Percentiles rank a stretch among this genome's conserved stretches.
These are phyloP conservation scores for Stegostoma tigrinum DNA, from an alignment of 2,113 vertebrate genomes.

Conservation along the genomic window DNA sequence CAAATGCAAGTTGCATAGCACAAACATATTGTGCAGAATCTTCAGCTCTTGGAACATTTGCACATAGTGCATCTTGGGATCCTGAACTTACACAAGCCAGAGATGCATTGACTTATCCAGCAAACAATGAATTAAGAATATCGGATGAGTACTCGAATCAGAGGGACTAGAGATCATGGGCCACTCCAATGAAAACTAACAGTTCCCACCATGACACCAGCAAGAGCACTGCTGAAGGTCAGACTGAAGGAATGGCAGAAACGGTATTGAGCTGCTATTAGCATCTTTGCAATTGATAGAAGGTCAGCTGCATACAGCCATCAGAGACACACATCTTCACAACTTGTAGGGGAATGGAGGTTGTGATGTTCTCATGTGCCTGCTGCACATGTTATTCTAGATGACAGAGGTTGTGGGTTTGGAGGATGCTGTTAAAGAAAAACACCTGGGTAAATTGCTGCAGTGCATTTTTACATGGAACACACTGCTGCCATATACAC, in stretches of 20 bases:
- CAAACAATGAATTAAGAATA: background rate
- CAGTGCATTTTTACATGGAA: no score
- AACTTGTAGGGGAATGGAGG: no score
- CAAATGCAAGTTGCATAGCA: background rate
- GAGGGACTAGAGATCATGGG: background rate
- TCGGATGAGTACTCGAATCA: background rate
- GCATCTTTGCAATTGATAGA: background rate
- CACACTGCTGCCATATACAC: no score
- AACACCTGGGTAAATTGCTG: no score
- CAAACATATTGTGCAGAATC: background rate
- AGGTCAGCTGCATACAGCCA: no score
- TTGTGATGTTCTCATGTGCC: no score
- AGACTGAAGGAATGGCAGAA: background rate
- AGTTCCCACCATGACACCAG: background rate
- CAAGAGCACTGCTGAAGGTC: background rate
- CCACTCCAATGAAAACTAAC: background rate
- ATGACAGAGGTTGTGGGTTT: no score
- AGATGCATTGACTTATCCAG: background rate
- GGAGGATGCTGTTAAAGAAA: no score
- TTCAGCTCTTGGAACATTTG: background rate
- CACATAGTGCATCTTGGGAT: background rate
- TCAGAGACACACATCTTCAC: no score
- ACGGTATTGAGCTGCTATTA: background rate
- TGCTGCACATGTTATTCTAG: no score
- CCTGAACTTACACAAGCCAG: background rate